Evolutionary conservation across 2,888 invertebrate genomes (phyloP), one percentile per base, ranked within the genome.

Genomic region (Cetonia aurata): DNA sequence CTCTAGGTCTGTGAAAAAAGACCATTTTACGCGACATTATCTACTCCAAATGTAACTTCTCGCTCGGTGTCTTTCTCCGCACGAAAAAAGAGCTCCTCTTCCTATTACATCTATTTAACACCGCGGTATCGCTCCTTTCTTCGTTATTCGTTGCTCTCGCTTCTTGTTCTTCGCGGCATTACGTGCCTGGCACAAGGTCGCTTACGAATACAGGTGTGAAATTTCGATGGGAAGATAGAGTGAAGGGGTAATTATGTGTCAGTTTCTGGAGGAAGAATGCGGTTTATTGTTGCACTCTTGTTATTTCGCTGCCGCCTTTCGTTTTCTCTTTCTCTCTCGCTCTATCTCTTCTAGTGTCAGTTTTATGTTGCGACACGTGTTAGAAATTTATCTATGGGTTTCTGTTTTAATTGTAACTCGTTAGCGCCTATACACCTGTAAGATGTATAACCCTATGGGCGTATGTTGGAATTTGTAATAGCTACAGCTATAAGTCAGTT

Each of bases 181-280:
- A 56, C 67, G 67, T 67, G 67, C n/a, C 46, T 31, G 46, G 25
- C 44, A 56, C 67, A 67, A 67, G 67, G 67, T 67, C 67, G 56
- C 42, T 66, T 62, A 48, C 48, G 48, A 62, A 62, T 62, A 60
- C 46, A 62, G 48, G 46, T 67, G 55, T 67, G 55, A 67, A 67
- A 53, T 67, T 67, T 56, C 55, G 56, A 56, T 46, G 53, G 56
- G 44, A 56, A 55, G 66, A 62, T 62, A 62, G 59, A 62, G 62
- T 48, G 62, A 48, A 48, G 62, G 62, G 62, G 62, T 62, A 62
- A 62, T 62, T 62, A 62, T 62, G 62, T 62, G 62, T 62, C 62
- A 48, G 62, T 62, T 62, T 48, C 48, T 62, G 48, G 33, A 46
- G 48, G 62, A 62, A 62, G 62, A 62, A 62, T 62, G 62, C 62